These are phyloP conservation scores for Oscheius myriophilus DNA, from an alignment of 2,888 invertebrate genomes.

Conservation along the genomic window DNA sequence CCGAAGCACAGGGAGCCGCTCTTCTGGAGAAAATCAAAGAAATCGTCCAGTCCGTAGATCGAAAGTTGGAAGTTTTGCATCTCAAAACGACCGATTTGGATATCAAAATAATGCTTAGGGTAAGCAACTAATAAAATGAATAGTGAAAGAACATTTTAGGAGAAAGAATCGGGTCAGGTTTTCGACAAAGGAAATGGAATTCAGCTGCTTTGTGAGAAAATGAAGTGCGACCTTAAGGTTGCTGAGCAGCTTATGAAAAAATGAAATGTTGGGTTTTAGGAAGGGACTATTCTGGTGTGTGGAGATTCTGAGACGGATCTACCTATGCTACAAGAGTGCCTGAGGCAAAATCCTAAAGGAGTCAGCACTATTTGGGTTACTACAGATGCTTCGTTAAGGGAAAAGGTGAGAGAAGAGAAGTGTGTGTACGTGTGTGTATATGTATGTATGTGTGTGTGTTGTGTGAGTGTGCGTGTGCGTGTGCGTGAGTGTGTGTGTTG, in stretches of 20 bases:
- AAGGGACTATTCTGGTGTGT: conserved; percentile 69
- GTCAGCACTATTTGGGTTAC: conserved; percentile 70
- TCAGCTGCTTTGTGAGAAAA: conserved; percentile 60
- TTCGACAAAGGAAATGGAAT: conserved; percentile 70
- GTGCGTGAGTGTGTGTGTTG: no score
- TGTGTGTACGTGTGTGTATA: no score
- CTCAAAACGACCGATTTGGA: conserved; percentile 67
- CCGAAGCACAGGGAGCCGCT: conserved; percentile 31
- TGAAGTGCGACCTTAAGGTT: conserved; percentile 62
- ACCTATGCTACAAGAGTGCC: conserved; percentile 68
- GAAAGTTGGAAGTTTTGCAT: conserved; percentile 49
- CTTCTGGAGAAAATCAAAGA: conserved; percentile 53
- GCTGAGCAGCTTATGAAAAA: background rate
- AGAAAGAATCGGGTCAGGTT: conserved; percentile 57
- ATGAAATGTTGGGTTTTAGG: conserved; percentile 30
- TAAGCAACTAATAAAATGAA: conserved; percentile 17
- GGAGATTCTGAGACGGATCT: conserved; percentile 69
- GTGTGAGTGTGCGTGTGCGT: no score
- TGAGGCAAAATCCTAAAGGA: conserved; percentile 59
- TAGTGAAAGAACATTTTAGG: conserved; percentile 32
- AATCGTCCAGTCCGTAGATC: conserved; percentile 64
- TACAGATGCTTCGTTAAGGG: conserved; percentile 47
- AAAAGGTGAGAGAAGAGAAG: conserved; percentile 55
- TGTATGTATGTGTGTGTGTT: no score
- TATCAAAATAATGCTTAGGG: conserved; percentile 66